These are phyloP conservation scores for Anas acuta DNA, from an alignment of 2,797 vertebrate genomes.

Conservation along the genomic window DNA sequence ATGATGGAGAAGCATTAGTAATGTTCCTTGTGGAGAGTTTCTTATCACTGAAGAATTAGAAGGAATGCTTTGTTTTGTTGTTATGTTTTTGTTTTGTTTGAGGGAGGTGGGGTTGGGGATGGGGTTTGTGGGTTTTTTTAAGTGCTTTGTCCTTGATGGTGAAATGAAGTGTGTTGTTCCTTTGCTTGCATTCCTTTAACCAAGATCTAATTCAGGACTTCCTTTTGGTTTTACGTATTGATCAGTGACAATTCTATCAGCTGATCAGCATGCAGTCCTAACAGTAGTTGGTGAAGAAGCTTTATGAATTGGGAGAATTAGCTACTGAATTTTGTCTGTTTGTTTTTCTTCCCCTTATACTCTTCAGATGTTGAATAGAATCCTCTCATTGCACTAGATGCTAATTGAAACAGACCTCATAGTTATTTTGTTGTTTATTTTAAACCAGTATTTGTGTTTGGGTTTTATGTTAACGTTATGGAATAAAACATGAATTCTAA, in stretches of 20 bases:
- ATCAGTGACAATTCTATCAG: background rate
- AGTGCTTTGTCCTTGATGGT: background rate
- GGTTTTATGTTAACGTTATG: background rate
- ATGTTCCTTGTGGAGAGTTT: background rate
- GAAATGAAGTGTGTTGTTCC: background rate
- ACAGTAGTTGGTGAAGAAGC: background rate
- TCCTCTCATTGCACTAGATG: background rate
- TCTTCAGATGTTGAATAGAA: background rate
- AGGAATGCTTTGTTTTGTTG: background rate
- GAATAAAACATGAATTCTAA: background rate
- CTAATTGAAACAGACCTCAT: background rate
- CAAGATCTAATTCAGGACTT: background rate
- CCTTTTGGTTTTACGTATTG: background rate
- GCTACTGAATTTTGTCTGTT: background rate
- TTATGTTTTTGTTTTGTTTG: background rate
- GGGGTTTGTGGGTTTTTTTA: background rate
- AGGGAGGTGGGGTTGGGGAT: too few relatives aligned
- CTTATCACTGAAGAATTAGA: background rate
- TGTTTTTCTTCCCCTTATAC: background rate
- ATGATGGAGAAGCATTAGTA: background rate
- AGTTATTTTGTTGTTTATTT: background rate
- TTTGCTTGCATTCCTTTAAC: background rate
- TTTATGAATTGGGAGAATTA: background rate
- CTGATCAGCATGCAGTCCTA: background rate
- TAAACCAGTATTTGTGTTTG: background rate